Evolutionary conservation across 2,113 vertebrate species (phyloP).

Genomic region (Apodemus sylvaticus): DNA sequence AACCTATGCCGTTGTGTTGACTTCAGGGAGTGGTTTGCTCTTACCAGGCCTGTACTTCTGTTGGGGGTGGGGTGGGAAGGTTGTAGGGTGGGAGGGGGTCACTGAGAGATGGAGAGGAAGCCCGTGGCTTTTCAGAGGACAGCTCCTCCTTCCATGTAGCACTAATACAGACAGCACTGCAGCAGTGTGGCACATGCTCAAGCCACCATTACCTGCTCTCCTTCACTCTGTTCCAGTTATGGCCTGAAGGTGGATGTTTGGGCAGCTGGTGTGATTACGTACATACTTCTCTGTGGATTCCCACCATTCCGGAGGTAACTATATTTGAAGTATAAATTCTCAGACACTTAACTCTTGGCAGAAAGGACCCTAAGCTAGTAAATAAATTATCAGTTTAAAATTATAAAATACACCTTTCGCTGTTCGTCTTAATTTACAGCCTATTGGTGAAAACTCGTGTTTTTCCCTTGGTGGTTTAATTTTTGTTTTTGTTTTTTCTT

Average conservation of each 20-base stretch:
- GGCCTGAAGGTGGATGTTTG: slow-evolving; percentile 98
- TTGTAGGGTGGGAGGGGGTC: no score
- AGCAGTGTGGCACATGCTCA: neutral
- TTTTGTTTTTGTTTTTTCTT: neutral
- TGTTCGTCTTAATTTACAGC: neutral
- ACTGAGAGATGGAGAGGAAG: neutral
- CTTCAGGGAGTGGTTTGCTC: neutral
- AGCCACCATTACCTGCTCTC: rapidly evolving
- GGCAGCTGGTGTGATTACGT: slow-evolving; percentile 98
- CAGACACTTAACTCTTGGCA: neutral
- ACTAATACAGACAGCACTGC: neutral
- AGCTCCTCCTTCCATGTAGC: neutral
- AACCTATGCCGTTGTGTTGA: rapidly evolving
- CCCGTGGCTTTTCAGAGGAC: neutral
- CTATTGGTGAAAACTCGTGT: neutral
- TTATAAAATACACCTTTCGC: neutral
- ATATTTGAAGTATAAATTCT: neutral
- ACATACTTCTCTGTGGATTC: slow-evolving; percentile 98
- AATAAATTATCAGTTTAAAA: slow-evolving; percentile 35
- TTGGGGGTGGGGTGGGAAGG: no score
- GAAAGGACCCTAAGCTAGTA: neutral
- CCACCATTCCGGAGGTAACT: slow-evolving; percentile 95
- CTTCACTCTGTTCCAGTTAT: slow-evolving; percentile 86
- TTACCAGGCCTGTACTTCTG: neutral
- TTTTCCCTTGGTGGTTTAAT: neutral